phyloP scores from a whole-genome alignment of 2,888 invertebrate genomes.

The Trachelus stipa region DNA sequence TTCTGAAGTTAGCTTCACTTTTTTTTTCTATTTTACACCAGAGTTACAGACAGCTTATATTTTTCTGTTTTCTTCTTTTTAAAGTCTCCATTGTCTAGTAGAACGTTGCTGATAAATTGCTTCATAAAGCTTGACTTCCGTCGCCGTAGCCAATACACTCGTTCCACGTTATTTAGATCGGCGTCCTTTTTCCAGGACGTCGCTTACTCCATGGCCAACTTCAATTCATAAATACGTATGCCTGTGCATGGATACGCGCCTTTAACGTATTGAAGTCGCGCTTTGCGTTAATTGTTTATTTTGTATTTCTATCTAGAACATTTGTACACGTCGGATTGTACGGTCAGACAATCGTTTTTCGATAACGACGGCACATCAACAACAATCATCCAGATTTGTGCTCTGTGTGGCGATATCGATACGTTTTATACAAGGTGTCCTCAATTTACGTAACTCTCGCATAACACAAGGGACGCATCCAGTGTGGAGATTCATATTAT shows the following conservation, averaged over 20 bases:
- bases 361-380: neutral
- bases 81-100: neutral
- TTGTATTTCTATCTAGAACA: neutral
- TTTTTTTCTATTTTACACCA: neutral
- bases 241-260: neutral
- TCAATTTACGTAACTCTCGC: neutral
- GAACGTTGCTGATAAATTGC: neutral
- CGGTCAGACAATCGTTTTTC: neutral
- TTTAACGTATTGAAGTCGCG: neutral
- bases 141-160: neutral
- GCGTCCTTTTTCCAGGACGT: neutral
- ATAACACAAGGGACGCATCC: neutral
- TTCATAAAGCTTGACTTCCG: neutral
- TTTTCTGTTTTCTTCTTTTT: neutral
- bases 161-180: neutral
- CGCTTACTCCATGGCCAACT: neutral
- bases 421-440: neutral
- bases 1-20: neutral
- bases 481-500: neutral
- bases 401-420: neutral
- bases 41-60: neutral
- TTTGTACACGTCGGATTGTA: neutral
- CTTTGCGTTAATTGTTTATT: neutral
- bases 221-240: too few relatives aligned
- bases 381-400: neutral